Percentiles rank a stretch among this genome's conserved stretches.
phyloP scores from a whole-genome alignment of 2,888 invertebrate genomes.

The Sinelater perroti region DNA sequence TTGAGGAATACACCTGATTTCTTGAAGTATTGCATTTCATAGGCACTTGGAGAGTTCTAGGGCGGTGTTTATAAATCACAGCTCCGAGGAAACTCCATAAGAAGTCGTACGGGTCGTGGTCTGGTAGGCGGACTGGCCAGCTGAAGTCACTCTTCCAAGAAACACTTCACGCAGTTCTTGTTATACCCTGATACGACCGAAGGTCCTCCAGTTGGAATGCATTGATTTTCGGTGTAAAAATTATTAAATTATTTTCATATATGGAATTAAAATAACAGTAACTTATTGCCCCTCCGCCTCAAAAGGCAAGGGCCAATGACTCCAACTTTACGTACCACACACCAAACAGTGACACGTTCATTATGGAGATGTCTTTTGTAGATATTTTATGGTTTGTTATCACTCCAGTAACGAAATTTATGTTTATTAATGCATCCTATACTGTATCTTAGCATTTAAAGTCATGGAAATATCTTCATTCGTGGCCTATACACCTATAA shows the following conservation, averaged over 20 bases:
- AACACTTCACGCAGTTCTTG: neutral
- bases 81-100: neutral
- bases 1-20: neutral
- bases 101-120: neutral
- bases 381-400: too few species aligned
- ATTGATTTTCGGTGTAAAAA: neutral
- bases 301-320: neutral
- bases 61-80: neutral
- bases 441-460: too few species aligned
- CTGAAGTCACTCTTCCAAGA: neutral
- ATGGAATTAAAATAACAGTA: neutral
- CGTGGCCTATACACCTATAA: too few species aligned
- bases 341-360: too few species aligned
- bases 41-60: neutral
- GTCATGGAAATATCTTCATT: too few species aligned
- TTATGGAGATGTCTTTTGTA: too few species aligned
- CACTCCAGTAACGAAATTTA: too few species aligned
- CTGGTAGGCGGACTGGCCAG: constrained; percentile 4
- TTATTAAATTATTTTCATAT: neutral
- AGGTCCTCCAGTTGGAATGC: neutral
- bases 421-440: too few species aligned
- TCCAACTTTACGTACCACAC: neutral
- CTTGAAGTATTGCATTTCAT: neutral
- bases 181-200: neutral
- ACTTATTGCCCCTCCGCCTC: neutral